phyloP scores from a whole-genome alignment of 2,797 vertebrate species.

The Rhinella marina region DNA sequence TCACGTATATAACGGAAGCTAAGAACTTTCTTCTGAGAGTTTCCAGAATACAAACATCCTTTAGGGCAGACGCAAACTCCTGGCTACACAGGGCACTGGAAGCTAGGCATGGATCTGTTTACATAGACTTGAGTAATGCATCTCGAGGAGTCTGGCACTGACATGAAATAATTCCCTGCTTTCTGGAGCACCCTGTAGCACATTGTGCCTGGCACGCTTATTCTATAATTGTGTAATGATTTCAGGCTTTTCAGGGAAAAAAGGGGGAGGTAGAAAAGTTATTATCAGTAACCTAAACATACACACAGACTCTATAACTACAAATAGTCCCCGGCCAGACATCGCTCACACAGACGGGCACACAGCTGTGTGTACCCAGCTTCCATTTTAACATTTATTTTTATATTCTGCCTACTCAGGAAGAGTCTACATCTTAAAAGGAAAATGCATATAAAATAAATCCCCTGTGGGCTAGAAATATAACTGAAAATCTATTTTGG shows the following conservation, averaged over 20 bases:
- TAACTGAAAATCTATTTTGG: slow-evolving; percentile 48
- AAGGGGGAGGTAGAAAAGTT: slow-evolving; percentile 11
- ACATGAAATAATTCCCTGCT: background rate
- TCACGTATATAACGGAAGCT: background rate
- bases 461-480: slow-evolving; percentile 57
- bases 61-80: background rate
- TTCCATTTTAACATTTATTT: slow-evolving; percentile 58
- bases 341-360: slow-evolving; percentile 44
- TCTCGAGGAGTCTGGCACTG: background rate
- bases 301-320: slow-evolving; percentile 44
- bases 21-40: background rate
- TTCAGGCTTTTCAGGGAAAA: slow-evolving; percentile 22
- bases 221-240: slow-evolving; percentile 4
- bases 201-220: slow-evolving; percentile 12
- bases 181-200: background rate
- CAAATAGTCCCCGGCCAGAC: slow-evolving; percentile 43
- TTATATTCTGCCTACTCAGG: slow-evolving; percentile 58
- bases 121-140: background rate
- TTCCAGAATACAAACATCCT: slow-evolving; percentile 15
- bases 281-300: slow-evolving; percentile 51
- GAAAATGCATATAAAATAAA: slow-evolving; percentile 61
- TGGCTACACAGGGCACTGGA: background rate
- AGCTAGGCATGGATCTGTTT: background rate
- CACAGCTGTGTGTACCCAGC: slow-evolving; percentile 61
- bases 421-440: slow-evolving; percentile 61